Evolutionary conservation across 2,888 invertebrate genomes (phyloP).

Genomic region (Lypha dubia): DNA sequence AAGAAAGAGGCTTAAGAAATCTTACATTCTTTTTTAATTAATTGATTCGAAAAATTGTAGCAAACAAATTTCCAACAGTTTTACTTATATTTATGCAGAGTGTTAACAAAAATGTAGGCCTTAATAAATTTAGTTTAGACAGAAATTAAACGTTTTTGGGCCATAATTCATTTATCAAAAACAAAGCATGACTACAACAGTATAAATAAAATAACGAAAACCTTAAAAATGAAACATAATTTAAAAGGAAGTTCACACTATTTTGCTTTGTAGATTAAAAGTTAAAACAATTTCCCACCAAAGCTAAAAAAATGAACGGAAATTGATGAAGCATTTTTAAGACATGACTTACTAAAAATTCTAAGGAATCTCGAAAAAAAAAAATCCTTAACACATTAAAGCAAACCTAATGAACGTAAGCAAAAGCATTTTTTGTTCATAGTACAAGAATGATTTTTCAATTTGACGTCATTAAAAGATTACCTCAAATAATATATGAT

Average conservation of each 20-base stretch:
- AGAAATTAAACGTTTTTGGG: not conserved
- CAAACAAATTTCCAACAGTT: not conserved
- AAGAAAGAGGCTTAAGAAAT: not conserved
- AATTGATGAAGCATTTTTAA: slow-evolving; percentile 55
- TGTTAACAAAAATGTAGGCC: not conserved
- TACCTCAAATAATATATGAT: not conserved
- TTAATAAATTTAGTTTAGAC: not conserved
- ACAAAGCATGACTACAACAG: not conserved
- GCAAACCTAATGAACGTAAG: not conserved
- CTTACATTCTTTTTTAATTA: not conserved
- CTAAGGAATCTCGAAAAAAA: slow-evolving; percentile 24
- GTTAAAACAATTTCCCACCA: slow-evolving; percentile 15
- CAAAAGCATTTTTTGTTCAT: not conserved
- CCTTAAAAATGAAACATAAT: slow-evolving; percentile 9
- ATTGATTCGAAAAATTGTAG: not conserved
- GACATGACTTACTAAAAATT: slow-evolving; percentile 49
- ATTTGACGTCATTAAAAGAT: slow-evolving; percentile 34
- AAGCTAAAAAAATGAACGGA: slow-evolving; percentile 49
- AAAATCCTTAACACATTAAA: slow-evolving; percentile 3
- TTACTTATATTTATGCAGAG: not conserved
- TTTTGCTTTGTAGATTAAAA: not conserved
- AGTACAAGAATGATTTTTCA: not conserved
- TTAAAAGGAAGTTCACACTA: slow-evolving; percentile 14
- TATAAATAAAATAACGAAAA: not conserved
- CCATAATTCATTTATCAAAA: not conserved